phyloP scores from a whole-genome alignment of 2,888 invertebrate species.

The Nomada ruficornis region DNA sequence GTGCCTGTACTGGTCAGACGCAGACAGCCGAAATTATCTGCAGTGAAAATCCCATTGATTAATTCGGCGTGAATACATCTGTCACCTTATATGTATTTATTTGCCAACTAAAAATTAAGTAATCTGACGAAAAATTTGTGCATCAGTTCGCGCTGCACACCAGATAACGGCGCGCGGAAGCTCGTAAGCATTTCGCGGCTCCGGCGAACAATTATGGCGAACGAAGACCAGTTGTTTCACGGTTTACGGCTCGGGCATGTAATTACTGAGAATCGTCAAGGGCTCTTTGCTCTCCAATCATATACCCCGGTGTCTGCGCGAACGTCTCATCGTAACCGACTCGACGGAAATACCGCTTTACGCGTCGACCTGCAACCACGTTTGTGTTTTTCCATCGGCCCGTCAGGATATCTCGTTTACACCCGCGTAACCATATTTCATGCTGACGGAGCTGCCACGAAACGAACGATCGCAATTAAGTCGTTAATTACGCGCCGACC shows the following conservation, averaged over 20 bases:
- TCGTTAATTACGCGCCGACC: conserved; percentile 43
- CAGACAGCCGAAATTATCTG: neutral
- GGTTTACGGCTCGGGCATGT: neutral
- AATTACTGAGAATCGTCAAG: conserved; percentile 45
- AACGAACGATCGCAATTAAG: conserved; percentile 41
- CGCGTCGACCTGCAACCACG: neutral
- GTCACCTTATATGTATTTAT: too few species aligned
- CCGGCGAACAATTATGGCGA: conserved; percentile 24
- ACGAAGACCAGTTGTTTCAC: neutral
- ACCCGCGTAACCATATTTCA: conserved; percentile 22
- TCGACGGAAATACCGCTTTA: neutral
- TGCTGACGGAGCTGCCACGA: neutral
- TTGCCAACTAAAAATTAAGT: neutral
- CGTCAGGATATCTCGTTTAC: conserved; percentile 40
- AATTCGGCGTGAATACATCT: too few species aligned
- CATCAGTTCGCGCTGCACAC: neutral
- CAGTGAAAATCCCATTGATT: too few species aligned
- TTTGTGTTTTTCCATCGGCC: conserved; percentile 47
- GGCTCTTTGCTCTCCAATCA: conserved; percentile 14
- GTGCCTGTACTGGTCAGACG: neutral
- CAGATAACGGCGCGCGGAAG: too few species aligned
- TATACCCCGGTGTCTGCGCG: neutral
- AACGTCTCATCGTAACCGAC: neutral
- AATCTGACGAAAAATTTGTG: neutral
- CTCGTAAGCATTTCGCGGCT: neutral